Conservation (phyloP, 1,140 invertebrate genomes). For the Aphidius gifuensis region DNA sequence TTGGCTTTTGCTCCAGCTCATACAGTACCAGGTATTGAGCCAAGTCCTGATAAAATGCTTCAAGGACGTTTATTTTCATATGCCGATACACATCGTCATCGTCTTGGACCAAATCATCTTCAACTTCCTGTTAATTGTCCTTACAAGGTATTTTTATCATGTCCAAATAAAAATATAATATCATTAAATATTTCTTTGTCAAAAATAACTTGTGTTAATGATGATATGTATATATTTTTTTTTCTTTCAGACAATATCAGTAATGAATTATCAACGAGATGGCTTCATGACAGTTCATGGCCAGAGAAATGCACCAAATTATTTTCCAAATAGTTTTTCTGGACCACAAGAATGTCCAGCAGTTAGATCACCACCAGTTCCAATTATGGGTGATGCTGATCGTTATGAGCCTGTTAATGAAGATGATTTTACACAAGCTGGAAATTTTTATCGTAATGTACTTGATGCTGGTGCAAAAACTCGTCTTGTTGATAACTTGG, state of each 20-base stretch:
- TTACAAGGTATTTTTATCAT: conserved; percentile 56
- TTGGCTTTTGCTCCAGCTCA: conserved; percentile 90
- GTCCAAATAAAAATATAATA: too few species aligned
- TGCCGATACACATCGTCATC: conserved; percentile 89
- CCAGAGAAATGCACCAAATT: conserved; percentile 84
- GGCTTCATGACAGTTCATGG: conserved; percentile 69
- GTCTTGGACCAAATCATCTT: conserved; percentile 88
- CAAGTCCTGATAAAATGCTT: conserved; percentile 93
- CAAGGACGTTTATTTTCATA: conserved; percentile 94
- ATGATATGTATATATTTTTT: background rate
- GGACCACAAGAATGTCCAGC: conserved; percentile 66
- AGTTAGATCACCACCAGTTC: conserved; percentile 49
- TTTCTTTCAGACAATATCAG: conserved; percentile 39
- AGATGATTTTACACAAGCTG: conserved; percentile 87
- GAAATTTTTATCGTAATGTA: conserved; percentile 77
- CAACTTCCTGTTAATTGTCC: conserved; percentile 97
- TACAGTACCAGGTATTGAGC: conserved; percentile 86
- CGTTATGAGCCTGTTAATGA: conserved; percentile 81
- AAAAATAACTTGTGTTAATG: background rate
- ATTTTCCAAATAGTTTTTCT: conserved; percentile 92
- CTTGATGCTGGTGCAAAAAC: conserved; percentile 70
- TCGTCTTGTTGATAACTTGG: conserved; percentile 79
- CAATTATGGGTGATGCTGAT: conserved; percentile 62
- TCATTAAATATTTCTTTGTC: too few species aligned
- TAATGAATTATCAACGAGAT: conserved; percentile 83